phyloP scores from a whole-genome alignment of 2,113 vertebrate genomes.

The Dipodomys spectabilis region DNA sequence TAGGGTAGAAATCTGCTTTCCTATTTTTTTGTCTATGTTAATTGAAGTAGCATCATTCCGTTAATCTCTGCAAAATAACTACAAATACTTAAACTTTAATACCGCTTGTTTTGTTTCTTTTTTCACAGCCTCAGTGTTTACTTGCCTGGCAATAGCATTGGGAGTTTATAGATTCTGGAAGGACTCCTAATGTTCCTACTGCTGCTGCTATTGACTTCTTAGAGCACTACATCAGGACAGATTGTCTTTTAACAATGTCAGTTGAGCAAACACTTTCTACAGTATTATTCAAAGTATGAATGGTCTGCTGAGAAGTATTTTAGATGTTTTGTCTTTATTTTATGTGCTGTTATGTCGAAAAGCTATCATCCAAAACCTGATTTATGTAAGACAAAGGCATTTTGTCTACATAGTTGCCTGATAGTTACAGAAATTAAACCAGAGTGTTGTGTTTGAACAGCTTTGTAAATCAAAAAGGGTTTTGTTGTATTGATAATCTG shows the following conservation, averaged over 20 bases:
- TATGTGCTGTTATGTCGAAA: conserved; percentile 39
- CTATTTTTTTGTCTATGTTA: conserved; percentile 36
- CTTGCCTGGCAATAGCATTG: conserved; percentile 94
- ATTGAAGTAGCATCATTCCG: conserved; percentile 18
- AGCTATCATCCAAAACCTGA: conserved; percentile 36
- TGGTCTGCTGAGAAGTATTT: conserved; percentile 41
- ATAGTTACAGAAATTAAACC: conserved; percentile 9
- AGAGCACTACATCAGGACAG: neutral
- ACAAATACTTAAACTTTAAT: neutral
- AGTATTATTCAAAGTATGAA: conserved; percentile 9
- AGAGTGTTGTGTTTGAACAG: conserved; percentile 33
- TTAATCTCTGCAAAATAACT: conserved; percentile 39
- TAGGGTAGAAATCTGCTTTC: conserved; percentile 27
- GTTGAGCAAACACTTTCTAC: neutral
- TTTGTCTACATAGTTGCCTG: conserved; percentile 32
- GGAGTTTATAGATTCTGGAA: conserved; percentile 96
- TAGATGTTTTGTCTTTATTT: conserved; percentile 44
- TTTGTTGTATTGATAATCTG: conserved; percentile 34
- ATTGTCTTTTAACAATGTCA: neutral
- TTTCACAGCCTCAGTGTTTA: conserved; percentile 92
- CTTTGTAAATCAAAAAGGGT: conserved; percentile 47
- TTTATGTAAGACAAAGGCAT: neutral
- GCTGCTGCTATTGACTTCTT: neutral
- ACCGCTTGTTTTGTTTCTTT: neutral
- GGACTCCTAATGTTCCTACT: conserved; percentile 35